These are phyloP conservation scores for Drosophila suzukii DNA, from an alignment of 1,140 invertebrate genomes.

Conservation along the genomic window DNA sequence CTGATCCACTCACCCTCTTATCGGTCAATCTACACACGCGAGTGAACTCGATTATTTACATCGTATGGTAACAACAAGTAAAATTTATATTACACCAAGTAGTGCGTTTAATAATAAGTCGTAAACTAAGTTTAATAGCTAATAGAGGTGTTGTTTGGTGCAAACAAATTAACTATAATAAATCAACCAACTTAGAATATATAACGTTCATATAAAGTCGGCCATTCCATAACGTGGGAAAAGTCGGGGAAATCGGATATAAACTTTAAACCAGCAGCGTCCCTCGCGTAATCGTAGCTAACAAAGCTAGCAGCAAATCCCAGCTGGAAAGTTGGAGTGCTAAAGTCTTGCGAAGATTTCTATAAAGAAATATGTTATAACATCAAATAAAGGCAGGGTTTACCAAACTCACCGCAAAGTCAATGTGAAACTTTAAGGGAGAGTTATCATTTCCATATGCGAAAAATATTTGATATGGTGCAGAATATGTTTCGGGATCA, in stretches of 20 bases:
- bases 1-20: constrained; percentile 15
- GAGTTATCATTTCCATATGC: constrained; percentile 86
- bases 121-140: constrained; percentile 4
- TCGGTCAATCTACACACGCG: constrained; percentile 18
- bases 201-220: constrained; percentile 72
- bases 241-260: constrained; percentile 69
- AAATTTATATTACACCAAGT: neutral
- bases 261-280: constrained; percentile 54
- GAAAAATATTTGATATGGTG: constrained; percentile 89
- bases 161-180: constrained; percentile 4
- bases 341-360: constrained; percentile 44
- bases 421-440: constrained; percentile 87
- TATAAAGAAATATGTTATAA: neutral
- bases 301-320: constrained; percentile 70
- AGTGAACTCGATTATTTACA: constrained; percentile 1
- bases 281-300: constrained; percentile 62
- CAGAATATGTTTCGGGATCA: constrained; percentile 85
- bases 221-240: constrained; percentile 76
- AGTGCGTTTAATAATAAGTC: constrained; percentile 1
- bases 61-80: constrained; percentile 12
- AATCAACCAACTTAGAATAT: constrained; percentile 50
- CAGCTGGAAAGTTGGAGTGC: constrained; percentile 61
- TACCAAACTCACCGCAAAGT: constrained; percentile 85
- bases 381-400: no score
- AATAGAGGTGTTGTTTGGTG: constrained; percentile 8